Base-by-base conservation (phyloP, 2,888 invertebrate species). In the Sphecodes monilicornis region DNA sequence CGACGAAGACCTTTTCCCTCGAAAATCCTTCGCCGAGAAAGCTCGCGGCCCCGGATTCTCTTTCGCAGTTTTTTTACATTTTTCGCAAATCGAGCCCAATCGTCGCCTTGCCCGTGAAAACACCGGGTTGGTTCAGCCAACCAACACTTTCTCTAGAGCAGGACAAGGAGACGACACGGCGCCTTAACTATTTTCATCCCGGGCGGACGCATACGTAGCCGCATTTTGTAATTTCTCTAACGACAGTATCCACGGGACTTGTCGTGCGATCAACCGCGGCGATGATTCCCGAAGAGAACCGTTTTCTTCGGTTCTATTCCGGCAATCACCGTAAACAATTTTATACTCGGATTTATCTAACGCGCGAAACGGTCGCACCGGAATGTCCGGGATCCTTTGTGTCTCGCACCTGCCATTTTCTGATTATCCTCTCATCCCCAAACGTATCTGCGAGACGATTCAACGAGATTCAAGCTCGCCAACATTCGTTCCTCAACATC, bases 201-300 rank as follows among this genome's bases (percentile, higher is more conserved):
- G 91, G 90, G 90, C 88, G 90, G 90, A 90, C 90, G 90, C 90
- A 87, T 79, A 81, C 78, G 76, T 78, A 88, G 84, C 79, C 82
- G 82, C 77, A 83, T 80, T 50, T 50, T 50, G 50, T n/a, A 86
- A 87, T 85, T 90, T 85, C 72, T 78, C 75, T 87, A 89, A 88
- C 71, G 83, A 88, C 84, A 16, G 8, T 50, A 80, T 87, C 86
- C 81, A 68, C 76, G 78, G 46, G 81, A 84, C 74, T 77, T 76
- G 69, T 85, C 83, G 75, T 76, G 66, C 66, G 77, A 41, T 82
- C 80, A 64, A 86, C 64, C 82, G 81, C 71, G 76, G n/a, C 22
- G 60, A 54, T 80, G 85, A 79, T 87, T 81, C 71, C 82, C 82
- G 72, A 76, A 39, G 26, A 78, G 83, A 85, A 74, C 39, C 29